Percentiles rank a stretch among this genome's conserved stretches.
These are phyloP conservation scores for Chiroxiphia lanceolata DNA, from an alignment of 2,797 vertebrate species.

Conservation along the genomic window DNA sequence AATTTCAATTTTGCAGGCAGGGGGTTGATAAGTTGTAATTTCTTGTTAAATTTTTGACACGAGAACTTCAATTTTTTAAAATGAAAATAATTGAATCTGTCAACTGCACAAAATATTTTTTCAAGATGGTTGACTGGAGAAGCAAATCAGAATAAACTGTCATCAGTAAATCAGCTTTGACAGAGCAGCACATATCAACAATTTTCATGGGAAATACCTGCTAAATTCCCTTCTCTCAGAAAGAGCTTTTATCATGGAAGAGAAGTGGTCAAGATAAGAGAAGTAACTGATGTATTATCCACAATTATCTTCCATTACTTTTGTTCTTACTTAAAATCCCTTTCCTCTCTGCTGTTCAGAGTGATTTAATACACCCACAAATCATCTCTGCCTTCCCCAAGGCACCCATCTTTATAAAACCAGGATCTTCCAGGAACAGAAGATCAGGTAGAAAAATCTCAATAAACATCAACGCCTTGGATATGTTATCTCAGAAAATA, in stretches of 20 bases:
- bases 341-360: background rate
- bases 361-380: background rate
- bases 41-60: background rate
- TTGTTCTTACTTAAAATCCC: background rate
- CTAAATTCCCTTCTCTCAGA: background rate
- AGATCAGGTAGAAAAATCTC: background rate
- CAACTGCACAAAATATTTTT: background rate
- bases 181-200: background rate
- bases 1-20: background rate
- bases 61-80: background rate
- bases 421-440: background rate
- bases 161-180: background rate
- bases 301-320: background rate
- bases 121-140: background rate
- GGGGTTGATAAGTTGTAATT: background rate
- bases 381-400: background rate
- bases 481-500: background rate
- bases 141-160: conserved; percentile 33
- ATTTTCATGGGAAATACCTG: background rate
- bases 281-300: background rate
- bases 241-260: background rate
- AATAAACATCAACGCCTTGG: background rate
- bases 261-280: background rate
- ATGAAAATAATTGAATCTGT: background rate
- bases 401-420: background rate